phyloP scores from a whole-genome alignment of 2,888 invertebrate genomes.

The Syrista parreyssii region DNA sequence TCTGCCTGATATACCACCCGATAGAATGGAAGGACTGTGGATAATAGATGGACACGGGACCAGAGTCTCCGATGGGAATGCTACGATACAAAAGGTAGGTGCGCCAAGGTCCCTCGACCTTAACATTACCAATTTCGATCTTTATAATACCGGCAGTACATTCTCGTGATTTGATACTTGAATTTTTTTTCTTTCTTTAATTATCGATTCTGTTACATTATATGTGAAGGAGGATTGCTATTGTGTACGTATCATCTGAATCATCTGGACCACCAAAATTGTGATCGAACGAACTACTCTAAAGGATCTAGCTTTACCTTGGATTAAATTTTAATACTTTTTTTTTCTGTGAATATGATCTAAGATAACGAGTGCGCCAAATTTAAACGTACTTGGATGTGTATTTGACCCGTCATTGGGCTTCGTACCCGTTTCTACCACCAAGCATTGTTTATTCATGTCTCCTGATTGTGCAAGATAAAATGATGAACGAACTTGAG shows the following conservation, averaged over 20 bases:
- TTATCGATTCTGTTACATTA: background rate
- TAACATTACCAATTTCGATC: background rate
- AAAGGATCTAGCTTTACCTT: background rate
- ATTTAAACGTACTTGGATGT: background rate
- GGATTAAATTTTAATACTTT: background rate
- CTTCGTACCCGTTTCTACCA: background rate
- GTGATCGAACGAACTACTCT: background rate
- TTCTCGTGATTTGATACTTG: background rate
- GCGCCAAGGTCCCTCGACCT: background rate
- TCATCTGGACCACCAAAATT: background rate
- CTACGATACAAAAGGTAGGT: background rate
- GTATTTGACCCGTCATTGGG: background rate
- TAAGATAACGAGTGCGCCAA: background rate
- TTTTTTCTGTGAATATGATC: background rate
- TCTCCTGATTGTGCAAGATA: background rate
- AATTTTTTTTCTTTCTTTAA: background rate
- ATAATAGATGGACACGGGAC: conserved; percentile 4
- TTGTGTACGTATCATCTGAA: background rate
- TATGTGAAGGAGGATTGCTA: background rate
- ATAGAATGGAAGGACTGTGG: background rate
- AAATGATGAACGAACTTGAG: background rate
- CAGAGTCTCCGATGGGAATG: background rate
- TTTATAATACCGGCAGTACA: background rate
- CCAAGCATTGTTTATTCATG: no score
- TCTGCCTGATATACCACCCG: background rate